phyloP scores from a whole-genome alignment of 2,797 vertebrate genomes.

The Lophura swinhoii region DNA sequence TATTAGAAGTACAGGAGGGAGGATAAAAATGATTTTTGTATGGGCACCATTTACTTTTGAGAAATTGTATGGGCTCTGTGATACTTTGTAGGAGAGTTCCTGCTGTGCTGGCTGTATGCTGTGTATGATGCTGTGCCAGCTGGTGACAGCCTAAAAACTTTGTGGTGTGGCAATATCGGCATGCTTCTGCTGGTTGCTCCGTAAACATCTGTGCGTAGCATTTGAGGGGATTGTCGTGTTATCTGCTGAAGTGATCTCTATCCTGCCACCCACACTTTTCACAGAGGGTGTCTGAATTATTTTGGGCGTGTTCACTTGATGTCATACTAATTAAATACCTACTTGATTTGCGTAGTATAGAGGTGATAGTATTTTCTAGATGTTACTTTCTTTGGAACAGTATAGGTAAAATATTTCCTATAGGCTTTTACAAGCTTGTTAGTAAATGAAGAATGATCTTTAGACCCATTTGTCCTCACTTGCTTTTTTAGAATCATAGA shows the following conservation, averaged over 20 bases:
- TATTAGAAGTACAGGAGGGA: neutral
- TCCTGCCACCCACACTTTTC: conserved; percentile 61
- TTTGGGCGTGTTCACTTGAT: conserved; percentile 48
- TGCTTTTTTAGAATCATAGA: no score
- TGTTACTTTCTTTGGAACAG: conserved; percentile 24
- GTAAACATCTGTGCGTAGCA: conserved; percentile 23
- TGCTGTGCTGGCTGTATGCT: neutral
- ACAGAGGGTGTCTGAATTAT: conserved; percentile 45
- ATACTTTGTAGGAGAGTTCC: neutral
- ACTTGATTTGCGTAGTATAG: neutral
- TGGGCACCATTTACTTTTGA: neutral
- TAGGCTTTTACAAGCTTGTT: neutral
- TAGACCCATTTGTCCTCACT: neutral
- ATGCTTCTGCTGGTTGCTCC: neutral
- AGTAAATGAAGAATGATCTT: neutral
- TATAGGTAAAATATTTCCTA: neutral
- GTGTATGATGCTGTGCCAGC: neutral
- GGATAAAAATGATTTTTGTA: neutral
- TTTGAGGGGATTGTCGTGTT: neutral
- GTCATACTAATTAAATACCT: conserved; percentile 3
- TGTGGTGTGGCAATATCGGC: neutral
- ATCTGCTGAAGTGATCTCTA: conserved; percentile 25
- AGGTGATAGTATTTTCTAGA: neutral
- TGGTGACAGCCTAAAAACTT: neutral
- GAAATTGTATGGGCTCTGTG: neutral